phyloP scores from a whole-genome alignment of 2,888 invertebrate genomes.

The Sesia bembeciformis region DNA sequence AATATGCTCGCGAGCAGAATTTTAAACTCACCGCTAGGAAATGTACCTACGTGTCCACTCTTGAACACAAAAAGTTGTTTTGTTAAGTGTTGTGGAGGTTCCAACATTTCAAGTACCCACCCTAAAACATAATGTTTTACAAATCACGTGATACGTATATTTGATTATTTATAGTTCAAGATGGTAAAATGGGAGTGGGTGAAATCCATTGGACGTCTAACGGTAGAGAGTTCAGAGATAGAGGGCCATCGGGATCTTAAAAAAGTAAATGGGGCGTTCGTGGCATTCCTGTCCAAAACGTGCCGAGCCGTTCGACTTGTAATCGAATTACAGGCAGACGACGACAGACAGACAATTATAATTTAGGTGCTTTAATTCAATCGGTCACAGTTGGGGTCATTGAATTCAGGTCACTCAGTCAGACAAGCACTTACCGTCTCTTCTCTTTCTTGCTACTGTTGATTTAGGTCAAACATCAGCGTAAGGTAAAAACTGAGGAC shows the following conservation, averaged over 20 bases:
- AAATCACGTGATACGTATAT: no score
- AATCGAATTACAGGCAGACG: constrained; percentile 59
- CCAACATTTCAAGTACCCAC: no score
- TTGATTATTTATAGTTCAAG: constrained; percentile 3
- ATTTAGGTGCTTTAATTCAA: constrained; percentile 68
- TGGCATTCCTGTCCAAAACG: constrained; percentile 1
- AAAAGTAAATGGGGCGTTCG: background rate
- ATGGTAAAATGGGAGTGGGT: no score
- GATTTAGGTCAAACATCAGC: constrained; percentile 33
- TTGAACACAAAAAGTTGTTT: constrained; percentile 12
- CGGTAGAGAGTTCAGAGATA: background rate
- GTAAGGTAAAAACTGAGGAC: no score
- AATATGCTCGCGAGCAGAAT: constrained; percentile 33
- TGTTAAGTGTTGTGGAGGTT: no score
- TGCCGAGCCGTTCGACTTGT: constrained; percentile 10
- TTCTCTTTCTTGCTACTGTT: constrained; percentile 15
- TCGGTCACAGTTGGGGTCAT: constrained; percentile 57
- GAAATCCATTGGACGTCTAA: background rate
- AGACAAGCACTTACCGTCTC: constrained; percentile 28
- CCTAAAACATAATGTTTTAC: no score
- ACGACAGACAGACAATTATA: constrained; percentile 58
- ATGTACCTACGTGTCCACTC: background rate
- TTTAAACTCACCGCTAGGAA: constrained; percentile 20
- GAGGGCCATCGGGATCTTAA: background rate
- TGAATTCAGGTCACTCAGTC: constrained; percentile 55